A percentile compares a stretch with the other conserved stretches of the same genome.
Evolutionary conservation across 2,888 invertebrate genomes (phyloP).

Genomic region (Papilio elwesi): DNA sequence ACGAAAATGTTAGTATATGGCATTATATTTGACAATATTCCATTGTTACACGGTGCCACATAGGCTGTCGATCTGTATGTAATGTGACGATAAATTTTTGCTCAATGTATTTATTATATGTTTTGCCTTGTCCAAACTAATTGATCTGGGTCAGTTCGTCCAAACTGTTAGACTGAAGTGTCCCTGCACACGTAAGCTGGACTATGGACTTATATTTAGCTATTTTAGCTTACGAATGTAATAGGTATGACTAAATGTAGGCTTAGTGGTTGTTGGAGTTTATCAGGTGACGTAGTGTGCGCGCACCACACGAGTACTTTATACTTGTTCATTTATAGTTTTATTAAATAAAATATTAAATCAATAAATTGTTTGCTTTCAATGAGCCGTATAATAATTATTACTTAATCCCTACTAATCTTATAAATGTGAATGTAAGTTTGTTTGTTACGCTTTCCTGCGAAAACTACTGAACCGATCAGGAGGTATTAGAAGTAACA

Average conservation of each 20-base stretch:
- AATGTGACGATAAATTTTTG: neutral
- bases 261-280: neutral
- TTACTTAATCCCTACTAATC: no score
- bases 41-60: neutral
- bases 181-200: no score
- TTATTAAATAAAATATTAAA: slow-evolving; percentile 53
- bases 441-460: no score
- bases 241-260: neutral
- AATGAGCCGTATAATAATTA: no score
- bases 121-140: neutral
- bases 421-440: no score
- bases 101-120: neutral
- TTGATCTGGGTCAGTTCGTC: no score
- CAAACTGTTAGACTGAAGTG: no score
- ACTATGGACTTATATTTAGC: neutral
- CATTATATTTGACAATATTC: neutral
- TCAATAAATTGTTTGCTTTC: neutral
- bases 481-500: no score
- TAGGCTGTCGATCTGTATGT: neutral
- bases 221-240: slow-evolving; percentile 1
- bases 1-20: neutral
- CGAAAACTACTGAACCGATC: no score
- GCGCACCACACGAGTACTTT: slow-evolving; percentile 48
- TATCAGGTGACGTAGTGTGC: neutral
- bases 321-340: slow-evolving; percentile 61